Evolutionary conservation across 2,888 invertebrate genomes (phyloP).

Genomic region (Mesochorus sp.): DNA sequence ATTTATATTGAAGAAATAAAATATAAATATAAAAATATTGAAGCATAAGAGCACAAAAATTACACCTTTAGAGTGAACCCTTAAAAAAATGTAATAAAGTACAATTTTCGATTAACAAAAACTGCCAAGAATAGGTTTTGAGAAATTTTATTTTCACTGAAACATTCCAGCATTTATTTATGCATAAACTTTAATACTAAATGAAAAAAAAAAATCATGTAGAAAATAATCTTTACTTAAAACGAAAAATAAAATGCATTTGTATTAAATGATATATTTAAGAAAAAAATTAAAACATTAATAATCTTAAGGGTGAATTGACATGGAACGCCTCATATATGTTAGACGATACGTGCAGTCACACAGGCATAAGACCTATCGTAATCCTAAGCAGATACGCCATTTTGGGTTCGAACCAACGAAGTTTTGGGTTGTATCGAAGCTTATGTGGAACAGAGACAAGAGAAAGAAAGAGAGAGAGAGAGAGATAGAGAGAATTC

Average conservation of each 20-base stretch:
- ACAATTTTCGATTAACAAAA: too few species aligned
- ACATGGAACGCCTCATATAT: not conserved
- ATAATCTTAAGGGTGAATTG: not conserved
- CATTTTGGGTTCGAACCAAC: not conserved
- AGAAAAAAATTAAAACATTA: not conserved
- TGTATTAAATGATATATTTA: not conserved
- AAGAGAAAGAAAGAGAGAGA: not conserved
- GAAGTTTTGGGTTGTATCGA: slow-evolving; percentile 12
- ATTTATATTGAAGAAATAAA: too few species aligned
- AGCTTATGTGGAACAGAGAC: slow-evolving; percentile 15
- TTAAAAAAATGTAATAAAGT: too few species aligned
- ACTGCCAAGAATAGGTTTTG: too few species aligned
- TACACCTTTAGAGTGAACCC: too few species aligned
- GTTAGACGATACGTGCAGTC: not conserved
- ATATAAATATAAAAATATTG: too few species aligned
- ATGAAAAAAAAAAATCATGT: too few species aligned
- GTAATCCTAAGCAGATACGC: not conserved
- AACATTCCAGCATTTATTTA: too few species aligned
- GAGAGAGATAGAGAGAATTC: slow-evolving; percentile 35
- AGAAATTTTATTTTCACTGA: too few species aligned
- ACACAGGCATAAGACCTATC: not conserved
- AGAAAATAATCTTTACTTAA: too few species aligned
- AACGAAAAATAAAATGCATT: not conserved
- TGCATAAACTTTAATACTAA: too few species aligned
- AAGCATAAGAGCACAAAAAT: too few species aligned